phyloP scores from a whole-genome alignment of 2,797 vertebrate species.

The Peromyscus attwateri region DNA sequence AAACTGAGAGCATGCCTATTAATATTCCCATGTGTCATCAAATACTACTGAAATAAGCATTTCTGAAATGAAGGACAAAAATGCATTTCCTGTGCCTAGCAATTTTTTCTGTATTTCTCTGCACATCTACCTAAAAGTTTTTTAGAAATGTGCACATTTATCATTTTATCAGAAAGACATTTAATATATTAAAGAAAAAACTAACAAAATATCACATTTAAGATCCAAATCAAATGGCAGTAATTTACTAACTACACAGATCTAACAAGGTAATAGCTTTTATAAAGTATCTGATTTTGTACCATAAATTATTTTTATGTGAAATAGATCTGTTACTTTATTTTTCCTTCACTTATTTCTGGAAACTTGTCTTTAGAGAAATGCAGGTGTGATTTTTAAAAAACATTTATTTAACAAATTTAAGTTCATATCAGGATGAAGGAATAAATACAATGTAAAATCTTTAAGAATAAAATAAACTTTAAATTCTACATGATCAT shows the following conservation, averaged over 20 bases:
- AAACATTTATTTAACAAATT: slow-evolving; percentile 23
- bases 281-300: slow-evolving; percentile 67
- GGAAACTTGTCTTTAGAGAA: slow-evolving; percentile 70
- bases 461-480: slow-evolving; percentile 62
- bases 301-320: slow-evolving; percentile 66
- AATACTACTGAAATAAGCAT: slow-evolving; percentile 76
- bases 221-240: slow-evolving; percentile 69
- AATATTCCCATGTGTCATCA: slow-evolving; percentile 67
- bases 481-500: slow-evolving; percentile 34
- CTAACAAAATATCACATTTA: slow-evolving; percentile 76
- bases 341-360: slow-evolving; percentile 68
- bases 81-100: slow-evolving; percentile 55
- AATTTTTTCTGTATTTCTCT: slow-evolving; percentile 79
- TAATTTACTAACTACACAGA: slow-evolving; percentile 71
- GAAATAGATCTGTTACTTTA: slow-evolving; percentile 25
- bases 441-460: slow-evolving; percentile 7
- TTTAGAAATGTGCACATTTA: slow-evolving; percentile 75
- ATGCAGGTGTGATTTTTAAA: slow-evolving; percentile 38
- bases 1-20: slow-evolving; percentile 69
- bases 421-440: slow-evolving; percentile 9
- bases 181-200: slow-evolving; percentile 72
- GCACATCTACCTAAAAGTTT: slow-evolving; percentile 78
- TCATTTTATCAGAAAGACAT: slow-evolving; percentile 80
- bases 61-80: slow-evolving; percentile 75
- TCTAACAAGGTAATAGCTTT: slow-evolving; percentile 66